Evolutionary conservation across 2,113 vertebrate genomes (phyloP), one percentile per base, ranked within the genome.

Genomic region (Pollimyrus isidori): DNA sequence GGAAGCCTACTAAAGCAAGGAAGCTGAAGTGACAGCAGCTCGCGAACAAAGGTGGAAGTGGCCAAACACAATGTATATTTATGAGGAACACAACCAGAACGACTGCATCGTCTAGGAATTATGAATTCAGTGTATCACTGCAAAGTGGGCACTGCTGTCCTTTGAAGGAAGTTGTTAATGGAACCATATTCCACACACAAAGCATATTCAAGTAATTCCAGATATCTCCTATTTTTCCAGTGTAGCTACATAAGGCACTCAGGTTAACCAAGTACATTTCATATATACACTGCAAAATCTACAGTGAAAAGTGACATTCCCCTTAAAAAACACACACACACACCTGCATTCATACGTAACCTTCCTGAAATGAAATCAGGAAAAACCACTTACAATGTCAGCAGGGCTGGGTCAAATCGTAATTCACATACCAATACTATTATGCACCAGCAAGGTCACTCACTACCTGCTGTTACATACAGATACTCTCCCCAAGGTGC

Each of bases 151-250:
- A 42, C 56, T 65, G 26, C 30, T 86, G 45, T 19, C 7, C 13
- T 50, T 21, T 4, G 49, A 48, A 49, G 45, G 39, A 52, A 86
- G 1, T 23, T 45, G 45, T 23, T 58, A n/a, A 4, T 30, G 46
- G 23, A 50, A 19, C 15, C 7, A 23, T 23, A 21, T 30, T 52
- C n/a, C 15, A 80, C n/a, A 30, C 65, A 52, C 30, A 49, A 52
- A 48, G 21, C 30, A 52, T 46, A 58, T 89, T 89, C 88, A 89
- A 89, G 88, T 89, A 89, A 84, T 83, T 42, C 88, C 88, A 89
- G 88, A 83, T 30, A 85, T 35, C 30, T 56, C 52, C 76, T 48
- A 13, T 53, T 17, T 2, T 19, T 80, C 15, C 15, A 82, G 1
- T 50, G 65, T 0, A 56, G n/a, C 10, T 39, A 7, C 9, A 26